Percentiles rank a stretch among this genome's conserved stretches.
These are phyloP conservation scores for Copidosoma aretas DNA, from an alignment of 2,888 invertebrate species.

Conservation along the genomic window DNA sequence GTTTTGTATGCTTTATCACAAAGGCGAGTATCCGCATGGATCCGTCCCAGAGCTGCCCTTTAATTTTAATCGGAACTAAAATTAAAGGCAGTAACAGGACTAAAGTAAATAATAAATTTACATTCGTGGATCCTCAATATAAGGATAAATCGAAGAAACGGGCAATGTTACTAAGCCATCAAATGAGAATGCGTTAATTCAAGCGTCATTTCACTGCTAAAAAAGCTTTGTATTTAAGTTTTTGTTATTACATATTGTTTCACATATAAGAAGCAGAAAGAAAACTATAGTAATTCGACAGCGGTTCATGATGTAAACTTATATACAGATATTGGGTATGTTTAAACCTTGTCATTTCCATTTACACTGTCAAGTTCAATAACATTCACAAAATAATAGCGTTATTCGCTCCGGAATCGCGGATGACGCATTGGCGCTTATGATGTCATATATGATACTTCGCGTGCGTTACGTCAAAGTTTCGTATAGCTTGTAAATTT, in stretches of 20 bases:
- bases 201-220: constrained; percentile 28
- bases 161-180: constrained; percentile 26
- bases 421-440: constrained; percentile 19
- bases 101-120: constrained; percentile 16
- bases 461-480: constrained; percentile 20
- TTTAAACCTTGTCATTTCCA: constrained; percentile 37
- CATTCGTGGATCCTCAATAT: constrained; percentile 8
- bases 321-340: constrained; percentile 34
- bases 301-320: constrained; percentile 24
- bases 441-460: constrained; percentile 14
- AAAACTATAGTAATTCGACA: constrained; percentile 26
- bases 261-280: constrained; percentile 14
- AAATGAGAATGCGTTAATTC: constrained; percentile 11
- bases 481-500: constrained; percentile 27
- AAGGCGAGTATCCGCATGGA: constrained; percentile 6
- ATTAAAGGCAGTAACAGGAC: constrained; percentile 20
- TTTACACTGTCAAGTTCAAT: constrained; percentile 32
- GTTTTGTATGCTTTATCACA: constrained; percentile 28
- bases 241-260: constrained; percentile 22
- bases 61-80: constrained; percentile 24
- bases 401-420: constrained; percentile 29
- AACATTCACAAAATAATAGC: constrained; percentile 7
- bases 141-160: constrained; percentile 26
- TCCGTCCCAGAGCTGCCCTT: constrained; percentile 19
- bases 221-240: constrained; percentile 35